Conservation (phyloP, 92 coral and sea anemone genomes). For the Parazoanthus swiftii region DNA sequence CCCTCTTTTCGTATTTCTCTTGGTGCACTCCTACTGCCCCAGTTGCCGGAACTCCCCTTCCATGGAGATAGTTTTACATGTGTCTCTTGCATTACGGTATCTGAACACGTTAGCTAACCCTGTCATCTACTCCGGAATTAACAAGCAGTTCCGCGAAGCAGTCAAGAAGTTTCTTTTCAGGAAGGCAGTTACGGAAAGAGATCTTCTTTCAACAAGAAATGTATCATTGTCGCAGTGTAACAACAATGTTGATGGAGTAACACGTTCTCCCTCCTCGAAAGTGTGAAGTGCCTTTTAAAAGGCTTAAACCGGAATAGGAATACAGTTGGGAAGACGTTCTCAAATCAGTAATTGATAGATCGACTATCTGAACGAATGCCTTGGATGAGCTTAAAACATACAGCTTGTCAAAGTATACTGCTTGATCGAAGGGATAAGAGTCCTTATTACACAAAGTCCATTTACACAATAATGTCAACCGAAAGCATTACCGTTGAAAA, state of each 20-base stretch:
- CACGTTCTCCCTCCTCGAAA: constrained; percentile 26
- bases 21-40: constrained; percentile 62
- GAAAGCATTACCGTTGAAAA: too few species aligned
- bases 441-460: too few species aligned
- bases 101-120: constrained; percentile 86
- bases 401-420: too few species aligned
- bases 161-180: constrained; percentile 52
- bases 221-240: constrained; percentile 23
- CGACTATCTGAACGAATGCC: too few species aligned
- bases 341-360: too few species aligned
- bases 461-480: too few species aligned
- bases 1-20: constrained; percentile 72
- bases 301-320: background rate
- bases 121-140: constrained; percentile 84
- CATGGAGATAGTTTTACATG: constrained; percentile 43
- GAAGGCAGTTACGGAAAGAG: constrained; percentile 7
- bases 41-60: constrained; percentile 38
- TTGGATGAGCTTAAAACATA: too few species aligned
- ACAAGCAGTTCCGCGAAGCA: constrained; percentile 84
- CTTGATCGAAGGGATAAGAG: too few species aligned
- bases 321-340: background rate
- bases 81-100: constrained; percentile 66
- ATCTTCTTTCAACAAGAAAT: constrained; percentile 21
- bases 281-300: background rate
- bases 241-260: background rate